Base-by-base conservation (phyloP, 2,113 vertebrate species). In the Osmerus mordax region DNA sequence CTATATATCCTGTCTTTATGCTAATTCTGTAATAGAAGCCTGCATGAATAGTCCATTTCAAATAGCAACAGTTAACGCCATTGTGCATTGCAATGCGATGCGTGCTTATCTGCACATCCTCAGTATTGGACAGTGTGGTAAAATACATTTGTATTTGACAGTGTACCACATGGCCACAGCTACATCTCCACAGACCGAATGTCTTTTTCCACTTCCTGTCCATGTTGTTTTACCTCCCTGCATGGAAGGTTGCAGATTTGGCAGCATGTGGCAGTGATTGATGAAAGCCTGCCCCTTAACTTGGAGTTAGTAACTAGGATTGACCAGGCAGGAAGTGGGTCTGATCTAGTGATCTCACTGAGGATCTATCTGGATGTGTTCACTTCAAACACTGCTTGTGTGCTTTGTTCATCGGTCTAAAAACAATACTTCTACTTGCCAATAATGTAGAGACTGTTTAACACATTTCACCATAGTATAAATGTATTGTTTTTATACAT, bases 301-400 rank as follows among this genome's bases (percentile, higher is more conserved):
- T 23, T 52, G 63, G 59, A 63, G 58, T 13, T 65, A 14, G 3
- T 28, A 16, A 14, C 41, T 55, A 21, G 59, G 28, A 73, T 62
- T 71, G 64, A 47, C 21, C 11, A 9, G 13, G 16, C 80, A 86
- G 84, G 70, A 79, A 86, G 70, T 47, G 64, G 72, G 53, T 79
- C 65, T 62, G 65, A 32, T 21, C 25, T 62, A 65, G 65, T n/a
- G 52, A 69, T 63, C 67, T 71, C 32, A 66, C 69, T 54, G 1
- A 47, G 60, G 41, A 59, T 56, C 61, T 47, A 36, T n/a, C 9
- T 19, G 67, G 25, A 23, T 77, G 69, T 65, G 61, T 63, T 47
- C 41, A 47, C 41, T 47, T 47, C 41, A 11, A 47, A 47, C 41
- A 47, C 9, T 8, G 41, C 41, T 12, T 11, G 32, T 61, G 54